Base-by-base conservation (phyloP, 2,888 invertebrate genomes). In the Athalia circularis region DNA sequence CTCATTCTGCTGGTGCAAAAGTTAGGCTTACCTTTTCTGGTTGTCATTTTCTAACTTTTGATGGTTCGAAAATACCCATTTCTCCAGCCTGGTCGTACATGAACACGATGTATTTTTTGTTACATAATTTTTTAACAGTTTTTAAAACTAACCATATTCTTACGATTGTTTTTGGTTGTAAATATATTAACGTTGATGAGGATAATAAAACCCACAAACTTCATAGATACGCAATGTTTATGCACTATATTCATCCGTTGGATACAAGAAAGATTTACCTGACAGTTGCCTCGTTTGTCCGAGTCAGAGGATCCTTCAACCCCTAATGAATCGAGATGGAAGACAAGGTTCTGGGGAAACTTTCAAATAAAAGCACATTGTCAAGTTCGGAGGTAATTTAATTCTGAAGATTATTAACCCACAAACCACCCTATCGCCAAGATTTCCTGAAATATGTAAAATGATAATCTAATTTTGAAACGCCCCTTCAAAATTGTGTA, bases 361-460 rank as follows among this genome's bases (percentile, higher is more conserved):
- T 54, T 52, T n/a, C 6, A 11, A 47, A 11, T 29, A 68, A 52
- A 15, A 52, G 64, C 64, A 43, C 8, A 4, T 43, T 64, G 48
- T 52, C 15, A 54, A 59, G 15, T 47, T 47, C 9, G 29, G 3
- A 59, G 57, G 47, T 59, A 59, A 59, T 45, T 59, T 59, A 45
- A 57, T 72, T 57, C 52, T 59, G 4, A 70, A 70, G 43, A 70
- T 57, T 68, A 68, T 68, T 70, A 70, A 70, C 11, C 70, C 54
- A 11, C 52, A 9, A 9, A 1, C 3, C 8, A 54, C 70, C 59
- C 13, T 45, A 8, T 8, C 54, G 29, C n/a, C 29, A 68, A 9
- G 54, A 7, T 47, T 15, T 67, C 2, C 29, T 29, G 2, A 29
- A 29, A 29, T 29, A 29, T 29, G 29, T 29, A 29, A 29, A 29